A percentile compares a stretch with the other conserved stretches of the same genome.
Conservation (phyloP, 2,113 vertebrate species). For the Ophthalmolycus amberensis region DNA sequence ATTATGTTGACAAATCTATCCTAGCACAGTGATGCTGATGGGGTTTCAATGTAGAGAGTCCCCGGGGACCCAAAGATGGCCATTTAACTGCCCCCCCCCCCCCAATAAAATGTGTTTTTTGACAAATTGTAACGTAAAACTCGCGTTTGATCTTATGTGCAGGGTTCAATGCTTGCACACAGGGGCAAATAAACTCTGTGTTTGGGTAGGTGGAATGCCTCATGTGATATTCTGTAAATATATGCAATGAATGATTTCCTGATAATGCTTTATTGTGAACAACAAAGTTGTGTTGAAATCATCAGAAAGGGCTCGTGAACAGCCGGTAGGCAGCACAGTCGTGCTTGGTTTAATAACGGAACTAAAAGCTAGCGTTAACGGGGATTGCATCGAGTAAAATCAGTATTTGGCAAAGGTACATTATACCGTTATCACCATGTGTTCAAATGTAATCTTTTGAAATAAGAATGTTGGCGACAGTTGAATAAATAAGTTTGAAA, state of each 20-base stretch:
- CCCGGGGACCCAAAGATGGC: background rate
- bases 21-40: background rate
- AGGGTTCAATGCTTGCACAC: background rate
- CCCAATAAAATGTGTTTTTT: no score
- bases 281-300: no score
- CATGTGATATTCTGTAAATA: no score
- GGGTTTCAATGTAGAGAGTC: background rate
- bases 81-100: no score
- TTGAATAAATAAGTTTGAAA: no score
- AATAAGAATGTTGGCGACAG: background rate
- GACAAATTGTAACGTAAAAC: no score
- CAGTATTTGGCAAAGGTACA: background rate
- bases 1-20: background rate
- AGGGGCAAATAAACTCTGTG: background rate
- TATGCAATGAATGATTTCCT: no score
- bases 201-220: background rate
- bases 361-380: background rate
- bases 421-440: background rate
- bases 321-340: no score
- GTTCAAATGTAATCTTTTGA: background rate
- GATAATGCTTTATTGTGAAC: no score
- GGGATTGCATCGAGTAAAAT: background rate
- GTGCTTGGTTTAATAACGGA: background rate
- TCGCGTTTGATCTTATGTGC: background rate
- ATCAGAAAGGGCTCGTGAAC: no score